phyloP scores from a whole-genome alignment of 2,888 invertebrate genomes.

The Temnothorax ravouxi region DNA sequence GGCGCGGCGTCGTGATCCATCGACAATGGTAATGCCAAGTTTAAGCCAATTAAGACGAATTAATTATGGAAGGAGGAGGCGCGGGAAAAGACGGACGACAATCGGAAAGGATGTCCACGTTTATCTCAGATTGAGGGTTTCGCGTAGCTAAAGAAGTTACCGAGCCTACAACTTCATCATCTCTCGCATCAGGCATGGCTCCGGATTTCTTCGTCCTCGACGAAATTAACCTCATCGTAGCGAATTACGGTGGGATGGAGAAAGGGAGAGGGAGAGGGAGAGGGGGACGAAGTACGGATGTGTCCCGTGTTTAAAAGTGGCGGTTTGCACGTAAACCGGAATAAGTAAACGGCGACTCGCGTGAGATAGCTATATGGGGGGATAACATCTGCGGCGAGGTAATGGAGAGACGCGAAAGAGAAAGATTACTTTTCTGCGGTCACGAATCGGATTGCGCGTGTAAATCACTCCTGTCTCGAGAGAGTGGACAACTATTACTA shows the following conservation, averaged over 20 bases:
- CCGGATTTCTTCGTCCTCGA: slow-evolving; percentile 22
- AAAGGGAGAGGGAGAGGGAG: not conserved
- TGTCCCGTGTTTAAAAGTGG: slow-evolving; percentile 21
- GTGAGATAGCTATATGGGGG: slow-evolving; percentile 37
- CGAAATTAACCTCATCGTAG: slow-evolving; percentile 44
- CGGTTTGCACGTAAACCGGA: slow-evolving; percentile 49
- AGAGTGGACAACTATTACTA: slow-evolving; percentile 22
- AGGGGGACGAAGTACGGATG: slow-evolving; percentile 23
- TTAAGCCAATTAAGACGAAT: slow-evolving; percentile 18
- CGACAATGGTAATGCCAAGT: slow-evolving; percentile 9
- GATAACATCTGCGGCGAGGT: slow-evolving; percentile 37
- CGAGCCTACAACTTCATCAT: slow-evolving; percentile 29
- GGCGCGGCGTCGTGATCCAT: not conserved
- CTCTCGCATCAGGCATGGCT: not conserved
- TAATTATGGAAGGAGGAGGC: not conserved
- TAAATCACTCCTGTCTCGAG: slow-evolving; percentile 11
- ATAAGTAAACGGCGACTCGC: slow-evolving; percentile 51
- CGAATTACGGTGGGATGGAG: slow-evolving; percentile 54
- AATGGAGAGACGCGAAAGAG: slow-evolving; percentile 37
- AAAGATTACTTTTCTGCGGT: slow-evolving; percentile 46
- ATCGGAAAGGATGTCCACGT: slow-evolving; percentile 17
- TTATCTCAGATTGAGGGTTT: slow-evolving; percentile 23
- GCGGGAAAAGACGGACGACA: not conserved
- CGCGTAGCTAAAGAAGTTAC: not conserved
- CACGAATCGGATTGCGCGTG: slow-evolving; percentile 36